Conservation (phyloP, 92 coral and sea anemone species). For the Parazoanthus darwini region DNA sequence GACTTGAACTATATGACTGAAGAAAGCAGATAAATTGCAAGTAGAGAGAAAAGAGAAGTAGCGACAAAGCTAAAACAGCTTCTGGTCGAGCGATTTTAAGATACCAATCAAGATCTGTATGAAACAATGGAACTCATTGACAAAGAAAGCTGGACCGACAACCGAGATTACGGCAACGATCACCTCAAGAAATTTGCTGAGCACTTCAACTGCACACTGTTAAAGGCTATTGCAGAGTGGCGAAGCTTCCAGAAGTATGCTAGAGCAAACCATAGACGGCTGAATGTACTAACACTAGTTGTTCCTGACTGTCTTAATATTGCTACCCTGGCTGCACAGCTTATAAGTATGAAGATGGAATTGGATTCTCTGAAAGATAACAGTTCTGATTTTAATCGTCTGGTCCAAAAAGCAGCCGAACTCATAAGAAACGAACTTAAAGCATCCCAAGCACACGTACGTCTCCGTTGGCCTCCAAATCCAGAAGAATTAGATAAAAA, state of each 20-base stretch:
- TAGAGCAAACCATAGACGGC: conserved; percentile 17
- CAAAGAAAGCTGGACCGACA: conserved; percentile 20
- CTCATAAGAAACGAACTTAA: no score
- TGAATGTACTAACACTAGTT: neutral
- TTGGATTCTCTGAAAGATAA: conserved; percentile 19
- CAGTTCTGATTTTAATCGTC: no score
- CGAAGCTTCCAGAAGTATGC: conserved; percentile 10
- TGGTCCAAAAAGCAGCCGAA: no score
- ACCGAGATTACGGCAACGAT: conserved; percentile 20
- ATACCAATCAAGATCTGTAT: conserved; percentile 18
- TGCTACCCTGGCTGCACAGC: conserved; percentile 8
- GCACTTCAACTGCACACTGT: conserved; percentile 1
- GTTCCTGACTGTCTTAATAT: conserved; percentile 6
- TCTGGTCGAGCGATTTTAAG: conserved; percentile 20
- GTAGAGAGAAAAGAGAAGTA: conserved; percentile 19
- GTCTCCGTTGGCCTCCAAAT: conserved; percentile 47
- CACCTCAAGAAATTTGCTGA: conserved; percentile 13
- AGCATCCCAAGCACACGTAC: neutral
- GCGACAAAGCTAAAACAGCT: conserved; percentile 22
- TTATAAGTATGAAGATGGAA: neutral
- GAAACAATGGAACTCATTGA: conserved; percentile 31
- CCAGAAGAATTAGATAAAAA: conserved; percentile 44
- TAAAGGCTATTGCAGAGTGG: conserved; percentile 20
- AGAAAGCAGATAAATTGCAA: conserved; percentile 20
- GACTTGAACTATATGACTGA: conserved; percentile 1